Conservation (phyloP, 1,140 invertebrate species). For the Lithobius niger region DNA sequence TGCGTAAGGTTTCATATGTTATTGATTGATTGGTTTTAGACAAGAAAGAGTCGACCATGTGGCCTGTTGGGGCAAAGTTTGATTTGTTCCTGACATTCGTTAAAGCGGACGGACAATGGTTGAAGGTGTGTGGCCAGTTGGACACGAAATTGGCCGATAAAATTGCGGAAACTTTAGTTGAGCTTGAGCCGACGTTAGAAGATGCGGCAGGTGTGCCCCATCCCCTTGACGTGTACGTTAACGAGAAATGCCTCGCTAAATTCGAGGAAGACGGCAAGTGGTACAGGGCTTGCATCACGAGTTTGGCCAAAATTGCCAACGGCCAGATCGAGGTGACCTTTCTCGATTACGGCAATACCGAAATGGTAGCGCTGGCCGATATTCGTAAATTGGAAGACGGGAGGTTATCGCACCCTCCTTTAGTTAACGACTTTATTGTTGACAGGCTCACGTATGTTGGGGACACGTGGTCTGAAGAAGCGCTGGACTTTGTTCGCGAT, state of each 20-base stretch:
- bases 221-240: constrained; percentile 24
- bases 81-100: too few species aligned
- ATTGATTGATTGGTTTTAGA: too few species aligned
- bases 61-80: too few species aligned
- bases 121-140: too few species aligned
- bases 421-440: background rate
- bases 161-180: too few species aligned
- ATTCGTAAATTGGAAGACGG: background rate
- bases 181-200: too few species aligned
- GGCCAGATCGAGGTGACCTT: background rate
- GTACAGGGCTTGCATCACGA: constrained; percentile 64
- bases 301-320: constrained; percentile 32
- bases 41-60: too few species aligned
- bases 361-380: background rate
- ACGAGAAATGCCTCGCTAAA: constrained; percentile 51
- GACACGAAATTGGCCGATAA: too few species aligned
- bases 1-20: too few species aligned
- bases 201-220: too few species aligned
- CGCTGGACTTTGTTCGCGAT: background rate
- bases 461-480: background rate
- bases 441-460: background rate
- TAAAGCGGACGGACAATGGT: too few species aligned
- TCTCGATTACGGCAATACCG: constrained; percentile 1
- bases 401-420: background rate
- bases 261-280: constrained; percentile 56